phyloP scores from a whole-genome alignment of 2,113 vertebrate species.

The Hymenochirus boettgeri region DNA sequence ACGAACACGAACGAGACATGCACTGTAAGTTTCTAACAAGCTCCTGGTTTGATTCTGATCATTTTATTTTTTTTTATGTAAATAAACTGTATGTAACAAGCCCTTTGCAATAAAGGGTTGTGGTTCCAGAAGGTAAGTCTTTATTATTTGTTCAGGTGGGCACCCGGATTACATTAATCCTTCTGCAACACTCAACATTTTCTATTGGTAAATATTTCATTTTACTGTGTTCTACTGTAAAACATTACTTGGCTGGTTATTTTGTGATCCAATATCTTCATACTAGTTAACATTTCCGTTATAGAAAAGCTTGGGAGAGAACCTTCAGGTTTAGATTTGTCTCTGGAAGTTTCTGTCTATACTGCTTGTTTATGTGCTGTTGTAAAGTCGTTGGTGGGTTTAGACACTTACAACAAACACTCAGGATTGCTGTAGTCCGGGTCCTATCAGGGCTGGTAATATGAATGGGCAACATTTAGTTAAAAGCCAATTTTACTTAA shows the following conservation, averaged over 20 bases:
- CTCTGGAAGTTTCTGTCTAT: too few species aligned
- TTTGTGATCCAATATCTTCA: too few species aligned
- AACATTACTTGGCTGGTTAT: too few species aligned
- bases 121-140: slow-evolving; percentile 35
- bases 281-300: too few species aligned
- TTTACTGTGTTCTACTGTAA: too few species aligned
- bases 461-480: slow-evolving; percentile 31
- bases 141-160: slow-evolving; percentile 6
- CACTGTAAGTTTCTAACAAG: slow-evolving; percentile 74
- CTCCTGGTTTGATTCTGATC: not conserved
- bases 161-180: slow-evolving; percentile 39
- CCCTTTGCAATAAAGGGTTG: slow-evolving; percentile 15
- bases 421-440: slow-evolving; percentile 36
- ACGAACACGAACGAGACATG: slow-evolving; percentile 93
- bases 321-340: too few species aligned
- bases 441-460: slow-evolving; percentile 12
- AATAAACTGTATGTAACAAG: not conserved
- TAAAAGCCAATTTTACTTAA: slow-evolving; percentile 6
- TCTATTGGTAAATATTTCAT: too few species aligned
- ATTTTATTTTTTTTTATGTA: not conserved
- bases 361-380: too few species aligned
- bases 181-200: not conserved
- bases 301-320: too few species aligned
- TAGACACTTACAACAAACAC: too few species aligned
- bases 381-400: too few species aligned